A percentile compares a stretch with the other conserved stretches of the same genome.
These are phyloP conservation scores for Temnothorax ravouxi DNA, from an alignment of 2,888 invertebrate genomes.

Conservation along the genomic window DNA sequence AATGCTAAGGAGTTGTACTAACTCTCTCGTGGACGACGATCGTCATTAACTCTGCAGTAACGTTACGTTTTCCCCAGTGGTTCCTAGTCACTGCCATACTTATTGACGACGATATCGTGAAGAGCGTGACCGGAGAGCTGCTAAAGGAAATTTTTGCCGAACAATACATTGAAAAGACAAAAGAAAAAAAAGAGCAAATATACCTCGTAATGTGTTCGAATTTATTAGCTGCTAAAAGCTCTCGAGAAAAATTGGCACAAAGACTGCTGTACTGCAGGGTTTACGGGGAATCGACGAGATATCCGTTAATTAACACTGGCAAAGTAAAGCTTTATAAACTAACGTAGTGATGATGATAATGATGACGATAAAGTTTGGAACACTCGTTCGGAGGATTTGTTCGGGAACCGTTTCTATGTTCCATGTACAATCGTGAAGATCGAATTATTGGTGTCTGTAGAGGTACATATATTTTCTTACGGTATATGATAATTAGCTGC, in stretches of 20 bases:
- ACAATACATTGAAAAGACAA: slow-evolving; percentile 7
- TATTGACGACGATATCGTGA: slow-evolving; percentile 49
- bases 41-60: slow-evolving; percentile 71
- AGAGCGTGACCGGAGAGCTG: slow-evolving; percentile 57
- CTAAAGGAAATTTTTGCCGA: slow-evolving; percentile 45
- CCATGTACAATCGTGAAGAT: slow-evolving; percentile 72
- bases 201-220: slow-evolving; percentile 67
- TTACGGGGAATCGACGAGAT: slow-evolving; percentile 73
- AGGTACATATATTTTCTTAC: slow-evolving; percentile 78
- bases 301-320: slow-evolving; percentile 65
- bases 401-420: slow-evolving; percentile 66
- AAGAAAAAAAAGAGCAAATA: slow-evolving; percentile 17
- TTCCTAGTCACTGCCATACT: slow-evolving; percentile 56
- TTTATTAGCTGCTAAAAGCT: slow-evolving; percentile 47
- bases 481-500: slow-evolving; percentile 73
- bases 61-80: slow-evolving; percentile 51
- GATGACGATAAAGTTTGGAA: slow-evolving; percentile 36
- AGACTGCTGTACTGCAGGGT: slow-evolving; percentile 70
- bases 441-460: slow-evolving; percentile 77
- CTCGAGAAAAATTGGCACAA: slow-evolving; percentile 50
- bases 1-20: slow-evolving; percentile 63
- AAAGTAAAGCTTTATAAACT: slow-evolving; percentile 68
- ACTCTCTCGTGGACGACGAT: slow-evolving; percentile 56
- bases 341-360: slow-evolving; percentile 43
- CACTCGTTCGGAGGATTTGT: slow-evolving; percentile 56